Evolutionary conservation across 2,113 vertebrate genomes (phyloP), one percentile per base, ranked within the genome.

Genomic region (Hypocryptadius cinnamomeus): DNA sequence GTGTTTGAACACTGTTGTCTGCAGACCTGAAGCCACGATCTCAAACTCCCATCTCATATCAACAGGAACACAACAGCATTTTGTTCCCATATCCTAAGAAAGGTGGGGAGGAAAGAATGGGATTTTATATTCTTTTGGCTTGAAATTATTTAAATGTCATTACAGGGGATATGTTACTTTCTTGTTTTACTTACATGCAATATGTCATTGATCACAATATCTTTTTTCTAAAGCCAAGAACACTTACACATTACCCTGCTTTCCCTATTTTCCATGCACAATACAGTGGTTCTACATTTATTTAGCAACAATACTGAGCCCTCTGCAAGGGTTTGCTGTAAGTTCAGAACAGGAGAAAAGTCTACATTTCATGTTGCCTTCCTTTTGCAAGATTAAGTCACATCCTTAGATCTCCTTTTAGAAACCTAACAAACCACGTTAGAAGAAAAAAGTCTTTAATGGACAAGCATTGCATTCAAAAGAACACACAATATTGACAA

Each of bases 311-410:
- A 77, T 31, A 71, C 23, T 11, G 11, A 90, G 27, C 33, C 51
- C 30, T 61, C 65, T 28, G 48, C 79, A 93, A 82, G 70, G n/a
- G 35, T 83, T 48, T 92, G 78, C 60, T 72, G 0, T 31, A 80
- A 93, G 60, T 77, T 90, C 89, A 61, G 45, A 87, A 85, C 23
- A 80, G 35, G 37, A 92, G 59, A 91, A 90, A 74, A 90, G 81
- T 31, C 72, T 91, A 57, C 84, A 87, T 80, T 95, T 94, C 70
- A 68, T 47, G 23, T 54, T 95, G 93, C 92, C 89, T 96, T 96
- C 89, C 91, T 97, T 90, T 72, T 95, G 84, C 73, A 92, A 89
- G 77, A 63, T 91, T 89, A 90, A 93, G 92, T 97, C 90, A 93
- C 72, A 91, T 90, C 69, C 92, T 93, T 72, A 82, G 40, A 59